phyloP scores from a whole-genome alignment of 2,113 vertebrate species.

The Menidia beryllina region DNA sequence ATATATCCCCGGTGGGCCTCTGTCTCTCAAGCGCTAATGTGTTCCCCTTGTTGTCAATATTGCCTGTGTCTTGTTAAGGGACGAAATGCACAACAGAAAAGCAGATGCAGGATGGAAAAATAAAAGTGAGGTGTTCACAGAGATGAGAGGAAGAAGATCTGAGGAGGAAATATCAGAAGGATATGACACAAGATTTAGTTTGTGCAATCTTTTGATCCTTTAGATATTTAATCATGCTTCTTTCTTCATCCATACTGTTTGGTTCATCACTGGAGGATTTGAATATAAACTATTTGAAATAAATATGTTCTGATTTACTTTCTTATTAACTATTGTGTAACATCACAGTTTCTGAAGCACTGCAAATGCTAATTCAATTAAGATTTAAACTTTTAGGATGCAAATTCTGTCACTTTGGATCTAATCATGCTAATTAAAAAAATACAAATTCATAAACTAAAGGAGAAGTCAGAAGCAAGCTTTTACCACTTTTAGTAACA shows the following conservation, averaged over 20 bases:
- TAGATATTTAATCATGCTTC: slow-evolving; percentile 17
- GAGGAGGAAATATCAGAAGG: slow-evolving; percentile 16
- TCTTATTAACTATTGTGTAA: background rate
- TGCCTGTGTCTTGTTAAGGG: slow-evolving; percentile 38
- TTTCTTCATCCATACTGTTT: background rate
- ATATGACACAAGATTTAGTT: background rate
- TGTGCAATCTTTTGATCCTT: background rate
- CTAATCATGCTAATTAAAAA: too few species aligned
- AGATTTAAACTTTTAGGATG: too few species aligned
- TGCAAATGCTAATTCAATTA: background rate
- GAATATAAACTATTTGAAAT: background rate
- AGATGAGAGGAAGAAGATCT: slow-evolving; percentile 28
- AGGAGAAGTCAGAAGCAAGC: background rate
- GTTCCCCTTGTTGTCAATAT: slow-evolving; percentile 55
- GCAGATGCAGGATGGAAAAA: slow-evolving; percentile 5
- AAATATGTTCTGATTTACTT: background rate
- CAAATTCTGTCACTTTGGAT: too few species aligned
- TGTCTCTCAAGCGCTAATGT: slow-evolving; percentile 62
- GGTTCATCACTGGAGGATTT: background rate
- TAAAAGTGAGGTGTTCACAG: slow-evolving; percentile 24
- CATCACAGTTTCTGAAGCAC: background rate
- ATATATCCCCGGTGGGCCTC: slow-evolving; percentile 56
- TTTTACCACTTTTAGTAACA: too few species aligned
- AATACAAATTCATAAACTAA: too few species aligned
- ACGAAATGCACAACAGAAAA: slow-evolving; percentile 19